phyloP scores from a whole-genome alignment of 2,797 vertebrate genomes.

The Setipinna tenuifilis region DNA sequence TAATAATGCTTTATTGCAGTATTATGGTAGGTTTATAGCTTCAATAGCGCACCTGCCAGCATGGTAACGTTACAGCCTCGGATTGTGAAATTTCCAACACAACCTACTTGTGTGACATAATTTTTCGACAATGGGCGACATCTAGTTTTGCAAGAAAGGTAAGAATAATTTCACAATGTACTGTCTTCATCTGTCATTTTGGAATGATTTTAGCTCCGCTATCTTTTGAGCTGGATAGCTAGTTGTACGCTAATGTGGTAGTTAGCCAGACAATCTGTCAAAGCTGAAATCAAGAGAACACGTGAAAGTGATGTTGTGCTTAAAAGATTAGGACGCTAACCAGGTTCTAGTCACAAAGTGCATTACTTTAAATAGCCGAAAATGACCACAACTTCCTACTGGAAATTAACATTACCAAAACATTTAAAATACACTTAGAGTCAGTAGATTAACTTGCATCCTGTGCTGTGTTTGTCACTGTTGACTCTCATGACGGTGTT shows the following conservation, averaged over 20 bases:
- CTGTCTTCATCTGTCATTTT: not conserved
- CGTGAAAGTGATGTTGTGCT: not conserved
- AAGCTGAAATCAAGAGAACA: not conserved
- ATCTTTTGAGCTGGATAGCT: not conserved
- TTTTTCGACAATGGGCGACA: not conserved
- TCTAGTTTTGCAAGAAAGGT: not conserved
- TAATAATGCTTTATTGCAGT: not conserved
- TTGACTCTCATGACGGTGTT: slow-evolving; percentile 20
- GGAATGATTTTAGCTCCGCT: not conserved
- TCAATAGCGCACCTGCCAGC: not conserved
- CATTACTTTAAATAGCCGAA: not conserved
- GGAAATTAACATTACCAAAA: not conserved
- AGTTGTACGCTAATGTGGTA: not conserved
- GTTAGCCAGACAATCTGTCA: slow-evolving; percentile 16
- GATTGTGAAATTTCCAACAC: not conserved
- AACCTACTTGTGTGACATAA: not conserved
- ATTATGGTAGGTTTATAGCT: not conserved
- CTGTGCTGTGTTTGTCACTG: not conserved
- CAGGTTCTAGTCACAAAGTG: not conserved
- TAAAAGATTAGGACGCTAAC: not conserved
- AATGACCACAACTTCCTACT: not conserved
- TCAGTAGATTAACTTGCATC: not conserved
- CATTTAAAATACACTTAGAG: not conserved
- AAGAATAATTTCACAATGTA: not conserved
- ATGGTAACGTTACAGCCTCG: not conserved